These are phyloP conservation scores for Tiliacea citrago DNA, from an alignment of 2,888 invertebrate species.

Conservation along the genomic window DNA sequence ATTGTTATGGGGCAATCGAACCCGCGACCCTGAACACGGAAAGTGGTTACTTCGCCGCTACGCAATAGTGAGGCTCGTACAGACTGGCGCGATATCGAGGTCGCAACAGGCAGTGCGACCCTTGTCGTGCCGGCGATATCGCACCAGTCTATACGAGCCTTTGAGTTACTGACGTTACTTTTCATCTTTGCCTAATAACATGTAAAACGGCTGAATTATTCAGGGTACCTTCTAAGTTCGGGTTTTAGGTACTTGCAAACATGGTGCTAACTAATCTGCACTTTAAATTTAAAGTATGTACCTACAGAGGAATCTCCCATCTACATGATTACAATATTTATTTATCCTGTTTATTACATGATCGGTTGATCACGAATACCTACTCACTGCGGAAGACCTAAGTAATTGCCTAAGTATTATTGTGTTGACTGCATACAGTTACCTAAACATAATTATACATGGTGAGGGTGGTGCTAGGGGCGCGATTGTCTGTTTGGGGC, in stretches of 20 bases:
- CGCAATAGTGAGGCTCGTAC: background rate
- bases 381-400: background rate
- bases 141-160: too few species aligned
- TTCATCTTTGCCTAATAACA: background rate
- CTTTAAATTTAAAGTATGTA: slow-evolving; percentile 18
- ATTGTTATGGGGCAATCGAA: slow-evolving; percentile 28
- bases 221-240: background rate
- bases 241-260: slow-evolving; percentile 1
- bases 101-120: too few species aligned
- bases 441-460: slow-evolving; percentile 14
- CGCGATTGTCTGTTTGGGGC: background rate
- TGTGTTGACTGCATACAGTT: slow-evolving; percentile 18
- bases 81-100: too few species aligned
- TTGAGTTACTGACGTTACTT: too few species aligned
- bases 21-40: slow-evolving; percentile 28
- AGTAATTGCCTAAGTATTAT: slow-evolving; percentile 11
- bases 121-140: too few species aligned
- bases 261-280: slow-evolving; percentile 18
- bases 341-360: slow-evolving; percentile 44
- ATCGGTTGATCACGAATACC: slow-evolving; percentile 6
- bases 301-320: slow-evolving; percentile 20
- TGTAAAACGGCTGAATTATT: background rate
- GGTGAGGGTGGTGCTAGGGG: slow-evolving; percentile 1
- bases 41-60: slow-evolving; percentile 16
- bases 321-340: slow-evolving; percentile 17